Percentiles rank a stretch among this genome's conserved stretches.
phyloP scores from a whole-genome alignment of 1,140 invertebrate species.

The Halictus rubicundus region DNA sequence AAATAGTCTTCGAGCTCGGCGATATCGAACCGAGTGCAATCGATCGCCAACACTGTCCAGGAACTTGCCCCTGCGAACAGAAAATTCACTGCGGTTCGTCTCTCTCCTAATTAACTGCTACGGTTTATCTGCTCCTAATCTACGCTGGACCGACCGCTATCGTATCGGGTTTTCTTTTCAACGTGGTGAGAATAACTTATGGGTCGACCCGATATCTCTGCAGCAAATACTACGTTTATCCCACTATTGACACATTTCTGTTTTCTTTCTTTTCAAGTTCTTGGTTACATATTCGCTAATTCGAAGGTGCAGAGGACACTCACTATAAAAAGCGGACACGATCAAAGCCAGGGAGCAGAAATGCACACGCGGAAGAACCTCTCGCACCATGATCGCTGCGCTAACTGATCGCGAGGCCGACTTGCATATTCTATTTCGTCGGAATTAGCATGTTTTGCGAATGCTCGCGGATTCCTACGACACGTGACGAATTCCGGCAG shows the following conservation, averaged over 20 bases:
- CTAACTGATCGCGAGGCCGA: slow-evolving; percentile 1
- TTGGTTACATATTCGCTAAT: too few species aligned
- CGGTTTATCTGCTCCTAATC: too few species aligned
- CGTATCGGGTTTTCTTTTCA: too few species aligned
- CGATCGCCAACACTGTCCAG: neutral
- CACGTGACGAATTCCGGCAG: neutral
- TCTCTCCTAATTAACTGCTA: neutral
- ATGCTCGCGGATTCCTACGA: slow-evolving; percentile 1
- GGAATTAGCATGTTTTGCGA: slow-evolving; percentile 40
- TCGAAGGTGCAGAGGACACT: slow-evolving; percentile 9
- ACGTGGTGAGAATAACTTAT: too few species aligned
- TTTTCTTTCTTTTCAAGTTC: too few species aligned
- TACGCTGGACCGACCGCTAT: too few species aligned
- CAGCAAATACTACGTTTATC: too few species aligned
- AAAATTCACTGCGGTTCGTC: neutral
- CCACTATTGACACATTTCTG: too few species aligned
- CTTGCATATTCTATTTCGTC: slow-evolving; percentile 45
- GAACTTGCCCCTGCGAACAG: slow-evolving; percentile 9
- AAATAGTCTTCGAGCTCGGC: slow-evolving; percentile 47
- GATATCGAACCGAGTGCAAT: slow-evolving; percentile 44
- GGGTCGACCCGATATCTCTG: too few species aligned
- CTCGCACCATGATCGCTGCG: slow-evolving; percentile 48
- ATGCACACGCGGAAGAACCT: neutral
- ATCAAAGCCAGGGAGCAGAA: slow-evolving; percentile 1
- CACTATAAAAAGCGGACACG: slow-evolving; percentile 18